These are phyloP conservation scores for Carassius auratus DNA, from an alignment of 2,113 vertebrate species.

Conservation along the genomic window DNA sequence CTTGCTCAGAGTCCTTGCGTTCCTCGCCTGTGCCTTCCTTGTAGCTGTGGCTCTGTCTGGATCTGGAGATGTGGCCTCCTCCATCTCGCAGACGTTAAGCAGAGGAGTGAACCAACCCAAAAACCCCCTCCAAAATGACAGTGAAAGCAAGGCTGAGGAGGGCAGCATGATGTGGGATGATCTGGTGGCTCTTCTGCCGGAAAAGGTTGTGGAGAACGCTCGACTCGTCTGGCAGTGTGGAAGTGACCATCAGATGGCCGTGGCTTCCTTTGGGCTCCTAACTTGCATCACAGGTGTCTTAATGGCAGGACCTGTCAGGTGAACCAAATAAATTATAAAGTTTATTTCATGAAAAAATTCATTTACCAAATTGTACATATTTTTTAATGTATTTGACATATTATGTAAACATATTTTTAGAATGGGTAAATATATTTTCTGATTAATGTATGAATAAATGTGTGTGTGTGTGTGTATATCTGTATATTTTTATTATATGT, in stretches of 20 bases:
- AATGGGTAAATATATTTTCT: background rate
- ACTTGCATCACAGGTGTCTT: conserved; percentile 87
- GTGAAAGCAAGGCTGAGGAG: conserved; percentile 32
- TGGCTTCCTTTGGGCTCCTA: conserved; percentile 83
- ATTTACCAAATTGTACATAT: no score
- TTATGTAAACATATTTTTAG: no score
- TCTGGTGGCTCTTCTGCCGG: conserved; percentile 79
- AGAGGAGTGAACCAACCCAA: conserved; percentile 60
- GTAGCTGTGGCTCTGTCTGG: conserved; percentile 73
- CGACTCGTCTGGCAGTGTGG: conserved; percentile 80
- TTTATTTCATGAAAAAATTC: background rate
- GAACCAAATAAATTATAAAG: background rate
- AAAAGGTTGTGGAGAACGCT: conserved; percentile 69
- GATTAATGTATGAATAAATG: background rate
- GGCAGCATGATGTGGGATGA: conserved; percentile 72
- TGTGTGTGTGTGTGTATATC: no score
- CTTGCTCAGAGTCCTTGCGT: conserved; percentile 83
- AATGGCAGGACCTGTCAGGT: conserved; percentile 88
- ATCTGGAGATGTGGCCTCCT: conserved; percentile 60
- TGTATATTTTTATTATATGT: background rate
- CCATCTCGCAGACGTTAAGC: conserved; percentile 50
- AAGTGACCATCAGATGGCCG: conserved; percentile 80
- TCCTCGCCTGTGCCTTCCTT: conserved; percentile 85
- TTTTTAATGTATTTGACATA: background rate
- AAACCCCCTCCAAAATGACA: conserved; percentile 58